Evolutionary conservation across 2,113 vertebrate genomes (phyloP).

Genomic region (Cyprinodon brontotheroides): DNA sequence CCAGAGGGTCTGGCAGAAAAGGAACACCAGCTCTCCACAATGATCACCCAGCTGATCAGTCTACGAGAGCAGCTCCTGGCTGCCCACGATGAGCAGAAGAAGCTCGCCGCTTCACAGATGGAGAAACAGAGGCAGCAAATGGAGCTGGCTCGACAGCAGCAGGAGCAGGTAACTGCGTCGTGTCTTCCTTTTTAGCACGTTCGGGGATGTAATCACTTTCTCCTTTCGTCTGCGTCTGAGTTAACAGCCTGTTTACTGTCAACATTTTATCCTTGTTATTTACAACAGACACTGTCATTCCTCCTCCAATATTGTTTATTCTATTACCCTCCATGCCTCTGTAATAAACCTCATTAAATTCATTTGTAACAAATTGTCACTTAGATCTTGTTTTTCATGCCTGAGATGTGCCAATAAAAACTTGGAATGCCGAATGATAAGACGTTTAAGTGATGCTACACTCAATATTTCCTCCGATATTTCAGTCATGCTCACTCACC

Average conservation of each 20-base stretch:
- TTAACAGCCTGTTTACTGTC: background rate
- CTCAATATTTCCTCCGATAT: constrained; percentile 56
- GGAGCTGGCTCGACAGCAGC: constrained; percentile 98
- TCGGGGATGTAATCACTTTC: background rate
- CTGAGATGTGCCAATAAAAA: constrained; percentile 66
- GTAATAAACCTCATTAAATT: constrained; percentile 49
- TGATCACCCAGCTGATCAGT: constrained; percentile 99
- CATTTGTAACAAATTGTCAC: constrained; percentile 41
- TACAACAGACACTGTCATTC: constrained; percentile 8
- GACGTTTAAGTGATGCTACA: constrained; percentile 63
- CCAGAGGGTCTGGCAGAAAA: constrained; percentile 98
- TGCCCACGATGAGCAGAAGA: constrained; percentile 98
- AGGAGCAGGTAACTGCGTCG: constrained; percentile 90
- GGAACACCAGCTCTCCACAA: constrained; percentile 97
- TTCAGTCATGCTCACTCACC: constrained; percentile 65
- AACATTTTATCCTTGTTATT: constrained; percentile 3
- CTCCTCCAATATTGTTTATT: constrained; percentile 36
- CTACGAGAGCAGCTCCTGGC: constrained; percentile 97
- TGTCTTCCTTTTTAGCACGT: constrained; percentile 23
- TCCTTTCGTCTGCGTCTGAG: background rate
- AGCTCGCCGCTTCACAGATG: constrained; percentile 98
- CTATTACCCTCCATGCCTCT: constrained; percentile 15
- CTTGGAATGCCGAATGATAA: constrained; percentile 60
- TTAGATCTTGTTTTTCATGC: constrained; percentile 55
- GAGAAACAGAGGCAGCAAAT: constrained; percentile 99